Evolutionary conservation across 1,140 invertebrate genomes (phyloP).

Genomic region (Bombus soroeensis): DNA sequence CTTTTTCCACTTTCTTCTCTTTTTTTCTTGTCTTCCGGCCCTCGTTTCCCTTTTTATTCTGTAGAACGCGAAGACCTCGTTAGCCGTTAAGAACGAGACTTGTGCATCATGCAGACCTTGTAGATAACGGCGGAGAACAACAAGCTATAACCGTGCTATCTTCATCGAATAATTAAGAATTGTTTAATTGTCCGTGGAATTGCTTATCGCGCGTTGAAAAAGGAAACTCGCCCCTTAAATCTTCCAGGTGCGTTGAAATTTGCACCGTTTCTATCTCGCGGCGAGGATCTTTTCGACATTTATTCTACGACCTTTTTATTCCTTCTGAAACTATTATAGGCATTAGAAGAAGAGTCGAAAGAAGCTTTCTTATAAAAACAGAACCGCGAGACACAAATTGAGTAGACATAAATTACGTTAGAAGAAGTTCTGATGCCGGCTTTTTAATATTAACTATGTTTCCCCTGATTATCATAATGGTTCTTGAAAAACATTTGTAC

Average conservation of each 20-base stretch:
- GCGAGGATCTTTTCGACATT: not conserved
- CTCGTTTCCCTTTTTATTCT: not conserved
- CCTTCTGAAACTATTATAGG: not conserved
- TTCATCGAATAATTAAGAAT: constrained; percentile 66
- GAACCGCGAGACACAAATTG: too few species aligned
- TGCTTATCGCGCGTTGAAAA: constrained; percentile 44
- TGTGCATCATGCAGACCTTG: constrained; percentile 26
- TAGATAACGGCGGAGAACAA: constrained; percentile 46
- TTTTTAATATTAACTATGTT: too few species aligned
- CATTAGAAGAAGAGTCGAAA: not conserved
- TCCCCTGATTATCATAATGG: too few species aligned
- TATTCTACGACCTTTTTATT: not conserved
- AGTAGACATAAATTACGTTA: too few species aligned
- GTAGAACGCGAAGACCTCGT: constrained; percentile 30
- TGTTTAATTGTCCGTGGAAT: constrained; percentile 58
- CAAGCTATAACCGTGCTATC: constrained; percentile 54
- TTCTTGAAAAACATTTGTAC: too few species aligned
- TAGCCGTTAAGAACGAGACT: constrained; percentile 41
- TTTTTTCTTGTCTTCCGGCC: constrained; percentile 35
- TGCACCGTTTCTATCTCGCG: not conserved
- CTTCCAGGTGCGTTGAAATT: not conserved
- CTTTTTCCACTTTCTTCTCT: not conserved
- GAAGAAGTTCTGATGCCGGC: too few species aligned
- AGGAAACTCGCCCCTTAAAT: constrained; percentile 44
- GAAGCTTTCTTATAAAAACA: too few species aligned